Evolutionary conservation across 2,888 invertebrate species (phyloP).

Genomic region (Coelogynopora nodosa): DNA sequence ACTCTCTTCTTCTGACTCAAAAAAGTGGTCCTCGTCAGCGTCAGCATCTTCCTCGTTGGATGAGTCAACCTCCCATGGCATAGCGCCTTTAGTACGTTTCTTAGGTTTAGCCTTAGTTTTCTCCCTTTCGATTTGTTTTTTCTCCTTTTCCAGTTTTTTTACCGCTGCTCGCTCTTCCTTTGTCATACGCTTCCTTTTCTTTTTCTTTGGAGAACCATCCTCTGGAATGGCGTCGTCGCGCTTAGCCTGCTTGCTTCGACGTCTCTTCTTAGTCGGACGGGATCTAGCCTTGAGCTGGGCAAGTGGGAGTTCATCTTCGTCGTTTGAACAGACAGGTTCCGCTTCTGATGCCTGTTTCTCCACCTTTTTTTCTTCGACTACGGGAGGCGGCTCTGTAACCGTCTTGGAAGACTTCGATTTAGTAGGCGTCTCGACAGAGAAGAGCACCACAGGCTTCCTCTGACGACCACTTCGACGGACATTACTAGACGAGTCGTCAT

Average conservation of each 20-base stretch:
- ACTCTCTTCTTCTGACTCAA: slow-evolving; percentile 37
- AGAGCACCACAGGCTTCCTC: slow-evolving; percentile 40
- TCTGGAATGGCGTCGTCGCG: too few species aligned
- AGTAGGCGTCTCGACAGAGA: not conserved
- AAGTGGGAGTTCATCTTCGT: not conserved
- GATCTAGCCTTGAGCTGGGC: slow-evolving; percentile 5
- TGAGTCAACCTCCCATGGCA: slow-evolving; percentile 42
- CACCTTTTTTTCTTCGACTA: not conserved
- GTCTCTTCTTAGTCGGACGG: not conserved
- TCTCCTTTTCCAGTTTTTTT: not conserved
- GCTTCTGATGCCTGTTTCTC: not conserved
- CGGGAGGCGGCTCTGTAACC: not conserved
- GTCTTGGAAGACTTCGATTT: not conserved
- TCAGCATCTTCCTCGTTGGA: slow-evolving; percentile 42
- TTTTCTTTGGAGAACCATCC: slow-evolving; percentile 34
- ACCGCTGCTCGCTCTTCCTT: not conserved
- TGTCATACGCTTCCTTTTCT: not conserved
- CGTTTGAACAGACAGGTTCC: not conserved
- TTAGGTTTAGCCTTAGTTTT: slow-evolving; percentile 1
- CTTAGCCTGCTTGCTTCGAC: not conserved
- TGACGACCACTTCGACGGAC: slow-evolving; percentile 43
- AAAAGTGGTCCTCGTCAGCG: slow-evolving; percentile 43
- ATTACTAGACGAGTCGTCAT: not conserved
- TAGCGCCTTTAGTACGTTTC: slow-evolving; percentile 9
- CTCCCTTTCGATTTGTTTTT: not conserved